Evolutionary conservation across 2,888 invertebrate genomes (phyloP).

Genomic region (Drosophila quinaria): DNA sequence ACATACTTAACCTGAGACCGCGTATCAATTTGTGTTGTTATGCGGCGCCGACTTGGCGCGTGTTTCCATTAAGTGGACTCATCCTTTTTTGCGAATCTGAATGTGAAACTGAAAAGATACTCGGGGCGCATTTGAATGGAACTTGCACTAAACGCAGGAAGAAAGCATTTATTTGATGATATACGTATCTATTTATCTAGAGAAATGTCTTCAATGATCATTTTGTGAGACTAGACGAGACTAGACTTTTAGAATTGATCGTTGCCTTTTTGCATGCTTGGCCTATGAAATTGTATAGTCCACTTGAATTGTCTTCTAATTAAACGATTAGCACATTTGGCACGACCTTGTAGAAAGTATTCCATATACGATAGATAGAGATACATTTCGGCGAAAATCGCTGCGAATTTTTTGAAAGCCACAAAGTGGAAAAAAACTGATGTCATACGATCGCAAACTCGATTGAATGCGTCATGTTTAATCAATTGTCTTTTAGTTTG

Average conservation of each 20-base stretch:
- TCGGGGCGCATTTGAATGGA: constrained; percentile 42
- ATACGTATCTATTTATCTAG: constrained; percentile 5
- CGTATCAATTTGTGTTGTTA: constrained; percentile 67
- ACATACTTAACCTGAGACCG: constrained; percentile 55
- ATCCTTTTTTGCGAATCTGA: constrained; percentile 48
- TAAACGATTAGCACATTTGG: constrained; percentile 59
- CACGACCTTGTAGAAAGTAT: constrained; percentile 53
- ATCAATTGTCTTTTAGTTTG: constrained; percentile 19
- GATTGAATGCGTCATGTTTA: constrained; percentile 43
- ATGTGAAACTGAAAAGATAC: constrained; percentile 33
- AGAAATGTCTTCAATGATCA: constrained; percentile 23
- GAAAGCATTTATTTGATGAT: constrained; percentile 74
- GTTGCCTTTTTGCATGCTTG: constrained; percentile 22
- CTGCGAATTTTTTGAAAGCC: constrained; percentile 11
- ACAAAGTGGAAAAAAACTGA: constrained; percentile 48
- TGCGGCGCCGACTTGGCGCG: constrained; percentile 68
- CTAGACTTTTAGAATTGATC: constrained; percentile 7
- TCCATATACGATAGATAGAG: neutral
- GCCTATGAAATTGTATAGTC: constrained; percentile 21
- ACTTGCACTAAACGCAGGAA: constrained; percentile 73
- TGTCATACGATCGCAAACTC: constrained; percentile 64
- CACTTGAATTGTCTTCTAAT: constrained; percentile 67
- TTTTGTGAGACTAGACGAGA: constrained; percentile 16
- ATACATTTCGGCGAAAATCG: constrained; percentile 22
- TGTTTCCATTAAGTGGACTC: constrained; percentile 77